Evolutionary conservation across 2,888 invertebrate genomes (phyloP), one percentile per base, ranked within the genome.

Genomic region (Ptychoptera albimana): DNA sequence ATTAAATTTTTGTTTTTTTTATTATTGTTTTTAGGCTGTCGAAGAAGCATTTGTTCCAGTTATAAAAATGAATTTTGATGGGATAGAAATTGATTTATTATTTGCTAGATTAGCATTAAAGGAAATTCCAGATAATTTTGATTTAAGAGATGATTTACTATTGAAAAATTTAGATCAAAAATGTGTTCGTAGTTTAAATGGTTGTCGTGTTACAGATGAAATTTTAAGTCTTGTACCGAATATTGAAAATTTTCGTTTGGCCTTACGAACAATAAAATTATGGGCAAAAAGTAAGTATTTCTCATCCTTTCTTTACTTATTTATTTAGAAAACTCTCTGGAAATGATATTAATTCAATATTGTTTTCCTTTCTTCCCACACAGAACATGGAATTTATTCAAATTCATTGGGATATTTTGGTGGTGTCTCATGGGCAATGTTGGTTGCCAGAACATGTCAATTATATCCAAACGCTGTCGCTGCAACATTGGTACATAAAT

Each of bases 1-100:
- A n/a, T n/a, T n/a, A n/a, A n/a, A n/a, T n/a, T n/a, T n/a, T n/a
- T 43, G 11, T 50, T 46, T 61, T 61, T n/a, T 57, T 84, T 81
- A 23, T 23, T n/a, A n/a, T n/a, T n/a, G n/a, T n/a, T n/a, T 23
- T 23, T 23, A 23, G 23, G 80, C 92, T 2, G 94, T 99, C 1
- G 96, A 97, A 64, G 97, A 97, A 62, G 98, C 98, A 0, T 99
- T 86, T 67, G 98, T 99, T 51, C 98, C 98, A 3, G 93, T 99
- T 8, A 94, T 99, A 51, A 98, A 98, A 69, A 92, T 99, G 89
- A 89, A 87, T 60, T 98, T 96, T 64, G 89, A 93, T 70, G 92
- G 89, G 30, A 94, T 98, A 52, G 98, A 98, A 71, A 93, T 98
- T 52, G 98, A 99, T 71, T 82, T 99, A 78, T 69, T 97, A 49